Evolutionary conservation across 2,113 vertebrate genomes (phyloP), one percentile per base, ranked within the genome.

Genomic region (Rana temporaria): DNA sequence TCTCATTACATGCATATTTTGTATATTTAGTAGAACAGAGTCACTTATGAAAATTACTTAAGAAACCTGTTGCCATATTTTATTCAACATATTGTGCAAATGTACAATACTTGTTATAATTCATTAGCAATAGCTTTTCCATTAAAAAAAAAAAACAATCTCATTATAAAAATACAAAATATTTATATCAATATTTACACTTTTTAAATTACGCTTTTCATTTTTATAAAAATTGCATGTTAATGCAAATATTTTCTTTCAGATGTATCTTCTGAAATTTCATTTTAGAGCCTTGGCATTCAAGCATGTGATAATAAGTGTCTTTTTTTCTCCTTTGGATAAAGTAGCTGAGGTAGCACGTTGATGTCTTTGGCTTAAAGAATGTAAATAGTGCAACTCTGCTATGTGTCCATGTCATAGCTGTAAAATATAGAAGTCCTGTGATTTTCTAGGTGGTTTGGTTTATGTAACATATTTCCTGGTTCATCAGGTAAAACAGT

Each of bases 341-440:
- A 87, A 92, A 87, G 90, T 95, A 88, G 85, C 85, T 97, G 98
- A 99, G 98, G 98, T 99, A 99, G 94, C 88, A 86, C 1, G 78
- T 88, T 57, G 78, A 87, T 81, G 88, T 87, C 86, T 88, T 93
- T 92, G 87, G 89, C 90, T 90, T 84, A 78, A 78, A 84, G 85
- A 89, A 85, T 85, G 80, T 81, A 30, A 34, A 66, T 57, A 53
- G 62, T 69, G 72, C 52, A 75, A 30, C 75, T 60, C 15, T 72
- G 86, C 93, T 97, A 98, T 84, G 95, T 95, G 87, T 93, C 92
- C 22, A 85, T 82, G 72, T 92, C 88, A 83, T 81, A 88, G 24
- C 91, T 90, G 7, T 87, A 91, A 86, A 89, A 85, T 82, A 86
- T 57, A 81, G 90, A 90, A 90, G 94, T 96, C 91, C 95, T 94